A percentile compares a stretch with the other conserved stretches of the same genome.
Evolutionary conservation across 1,140 invertebrate species (phyloP).

Genomic region (Spodoptera frugiperda): DNA sequence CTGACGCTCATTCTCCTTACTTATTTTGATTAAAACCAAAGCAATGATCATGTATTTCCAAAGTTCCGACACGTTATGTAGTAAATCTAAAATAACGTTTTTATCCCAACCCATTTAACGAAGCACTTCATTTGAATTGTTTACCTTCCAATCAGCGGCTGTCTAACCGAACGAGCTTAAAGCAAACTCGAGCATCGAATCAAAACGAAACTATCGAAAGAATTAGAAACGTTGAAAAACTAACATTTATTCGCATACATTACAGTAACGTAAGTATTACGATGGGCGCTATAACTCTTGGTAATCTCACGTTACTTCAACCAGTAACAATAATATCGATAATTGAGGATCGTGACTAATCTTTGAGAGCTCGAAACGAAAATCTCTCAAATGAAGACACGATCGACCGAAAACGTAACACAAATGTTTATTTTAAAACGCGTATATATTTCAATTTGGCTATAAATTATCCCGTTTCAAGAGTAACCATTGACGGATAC

Average conservation of each 20-base stretch:
- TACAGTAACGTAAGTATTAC: background rate
- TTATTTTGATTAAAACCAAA: too few species aligned
- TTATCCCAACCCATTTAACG: too few species aligned
- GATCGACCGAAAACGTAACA: slow-evolving; percentile 15
- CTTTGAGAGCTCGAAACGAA: background rate
- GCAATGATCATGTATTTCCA: too few species aligned
- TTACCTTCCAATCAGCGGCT: too few species aligned
- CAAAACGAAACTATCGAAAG: background rate
- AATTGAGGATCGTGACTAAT: slow-evolving; percentile 26
- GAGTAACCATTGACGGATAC: background rate
- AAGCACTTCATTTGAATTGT: too few species aligned
- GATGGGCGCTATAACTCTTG: background rate
- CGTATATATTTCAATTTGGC: slow-evolving; percentile 37
- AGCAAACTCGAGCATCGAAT: too few species aligned
- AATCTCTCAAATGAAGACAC: slow-evolving; percentile 21
- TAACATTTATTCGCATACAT: background rate
- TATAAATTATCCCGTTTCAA: slow-evolving; percentile 19
- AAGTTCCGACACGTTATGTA: too few species aligned
- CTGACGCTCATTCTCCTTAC: too few species aligned
- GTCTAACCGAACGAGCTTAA: too few species aligned
- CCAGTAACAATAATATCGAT: background rate
- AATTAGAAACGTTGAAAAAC: background rate
- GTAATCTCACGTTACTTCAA: background rate
- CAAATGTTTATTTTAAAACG: slow-evolving; percentile 36
- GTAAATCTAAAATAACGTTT: too few species aligned